Conservation (phyloP, 2,797 vertebrate species). For the Arctocebus calabarensis region DNA sequence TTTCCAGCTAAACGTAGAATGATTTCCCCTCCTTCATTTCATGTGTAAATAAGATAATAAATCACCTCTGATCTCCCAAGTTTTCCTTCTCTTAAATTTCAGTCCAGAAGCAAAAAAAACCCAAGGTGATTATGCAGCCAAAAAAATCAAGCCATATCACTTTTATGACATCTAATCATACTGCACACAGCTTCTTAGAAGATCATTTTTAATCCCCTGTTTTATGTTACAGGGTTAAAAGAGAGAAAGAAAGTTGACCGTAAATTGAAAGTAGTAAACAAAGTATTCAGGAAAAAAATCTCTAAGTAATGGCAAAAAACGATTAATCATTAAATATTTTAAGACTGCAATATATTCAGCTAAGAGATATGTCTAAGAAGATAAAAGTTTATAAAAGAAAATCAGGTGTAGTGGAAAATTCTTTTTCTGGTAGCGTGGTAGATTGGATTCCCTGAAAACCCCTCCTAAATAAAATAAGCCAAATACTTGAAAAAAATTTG, state of each 20-base stretch:
- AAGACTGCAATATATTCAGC: neutral
- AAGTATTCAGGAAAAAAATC: neutral
- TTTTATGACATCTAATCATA: neutral
- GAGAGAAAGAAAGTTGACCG: neutral
- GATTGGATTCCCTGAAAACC: neutral
- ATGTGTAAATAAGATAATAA: slow-evolving; percentile 54
- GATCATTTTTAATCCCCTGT: slow-evolving; percentile 1
- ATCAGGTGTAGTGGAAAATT: neutral
- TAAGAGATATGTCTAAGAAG: slow-evolving; percentile 3
- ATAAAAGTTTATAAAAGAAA: slow-evolving; percentile 30
- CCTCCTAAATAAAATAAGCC: neutral
- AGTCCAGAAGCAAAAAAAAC: neutral
- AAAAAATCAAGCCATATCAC: neutral
- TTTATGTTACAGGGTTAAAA: neutral
- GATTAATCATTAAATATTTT: slow-evolving; percentile 2
- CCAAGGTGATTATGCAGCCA: neutral
- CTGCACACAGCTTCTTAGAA: neutral
- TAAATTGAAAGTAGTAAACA: slow-evolving; percentile 23
- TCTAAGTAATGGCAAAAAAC: neutral
- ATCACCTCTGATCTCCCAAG: slow-evolving; percentile 8
- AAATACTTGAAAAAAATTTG: neutral
- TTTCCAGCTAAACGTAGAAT: neutral
- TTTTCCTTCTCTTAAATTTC: slow-evolving; percentile 29
- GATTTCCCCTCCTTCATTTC: neutral
- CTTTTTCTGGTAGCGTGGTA: neutral